phyloP scores from a whole-genome alignment of 2,113 vertebrate genomes.

The Phylloscopus trochilus region DNA sequence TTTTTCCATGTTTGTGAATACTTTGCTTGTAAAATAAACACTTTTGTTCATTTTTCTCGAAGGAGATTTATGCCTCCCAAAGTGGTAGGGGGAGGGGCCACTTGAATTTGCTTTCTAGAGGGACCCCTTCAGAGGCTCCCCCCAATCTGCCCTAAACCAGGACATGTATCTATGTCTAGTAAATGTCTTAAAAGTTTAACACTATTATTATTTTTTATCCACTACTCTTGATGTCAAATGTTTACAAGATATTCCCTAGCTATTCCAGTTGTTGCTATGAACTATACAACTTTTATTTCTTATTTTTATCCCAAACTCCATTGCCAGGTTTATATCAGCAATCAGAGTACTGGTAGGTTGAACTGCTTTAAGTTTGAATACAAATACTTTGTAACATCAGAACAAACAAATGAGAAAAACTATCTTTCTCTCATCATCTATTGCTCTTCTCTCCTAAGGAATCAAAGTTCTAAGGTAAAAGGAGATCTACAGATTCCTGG shows the following conservation, averaged over 20 bases:
- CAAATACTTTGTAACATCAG: neutral
- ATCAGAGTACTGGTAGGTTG: neutral
- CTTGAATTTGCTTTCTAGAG: neutral
- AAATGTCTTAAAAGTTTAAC: neutral
- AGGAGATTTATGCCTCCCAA: neutral
- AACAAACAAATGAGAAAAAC: neutral
- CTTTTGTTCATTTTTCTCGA: accelerated
- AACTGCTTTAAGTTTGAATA: neutral
- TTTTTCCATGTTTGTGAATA: neutral
- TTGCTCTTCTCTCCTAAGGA: neutral
- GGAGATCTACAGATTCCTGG: neutral
- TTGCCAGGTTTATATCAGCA: neutral
- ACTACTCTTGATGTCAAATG: neutral
- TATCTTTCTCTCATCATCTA: neutral
- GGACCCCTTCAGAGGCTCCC: neutral
- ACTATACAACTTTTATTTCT: neutral
- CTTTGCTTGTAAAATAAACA: neutral
- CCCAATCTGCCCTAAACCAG: neutral
- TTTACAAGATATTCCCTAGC: neutral
- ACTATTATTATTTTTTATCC: neutral
- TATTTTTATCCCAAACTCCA: neutral
- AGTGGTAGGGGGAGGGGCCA: accelerated
- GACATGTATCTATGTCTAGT: neutral
- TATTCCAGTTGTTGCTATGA: neutral
- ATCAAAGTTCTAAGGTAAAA: neutral